phyloP scores from a whole-genome alignment of 2,888 invertebrate genomes.

The Caenorhabditis imperialis region DNA sequence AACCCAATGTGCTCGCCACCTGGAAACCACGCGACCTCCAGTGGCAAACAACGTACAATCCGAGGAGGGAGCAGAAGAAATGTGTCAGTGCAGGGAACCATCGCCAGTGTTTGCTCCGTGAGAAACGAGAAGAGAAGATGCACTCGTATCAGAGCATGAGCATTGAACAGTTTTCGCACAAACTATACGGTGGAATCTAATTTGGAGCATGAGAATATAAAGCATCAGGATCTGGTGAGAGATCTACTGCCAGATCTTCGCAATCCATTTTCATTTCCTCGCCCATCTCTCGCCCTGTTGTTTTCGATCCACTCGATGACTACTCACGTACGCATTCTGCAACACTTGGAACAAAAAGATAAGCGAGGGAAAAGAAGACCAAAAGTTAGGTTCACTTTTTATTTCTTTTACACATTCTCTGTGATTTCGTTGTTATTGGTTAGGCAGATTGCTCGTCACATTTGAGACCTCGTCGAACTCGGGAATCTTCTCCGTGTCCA shows the following conservation, averaged over 20 bases:
- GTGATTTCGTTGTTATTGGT: constrained; percentile 11
- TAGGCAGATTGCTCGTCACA: constrained; percentile 20
- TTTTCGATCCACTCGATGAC: too few relatives aligned
- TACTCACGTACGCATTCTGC: constrained; percentile 26
- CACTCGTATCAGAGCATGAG: constrained; percentile 16
- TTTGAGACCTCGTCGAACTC: constrained; percentile 34
- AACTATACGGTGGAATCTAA: constrained; percentile 11
- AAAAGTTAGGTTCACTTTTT: constrained; percentile 26
- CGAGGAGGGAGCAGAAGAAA: constrained; percentile 5
- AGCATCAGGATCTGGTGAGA: too few relatives aligned
- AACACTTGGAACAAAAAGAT: constrained; percentile 23
- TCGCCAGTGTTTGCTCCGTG: constrained; percentile 31
- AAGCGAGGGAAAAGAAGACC: constrained; percentile 12
- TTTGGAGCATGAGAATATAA: too few relatives aligned
- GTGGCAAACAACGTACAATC: constrained; percentile 17
- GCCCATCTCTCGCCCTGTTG: too few relatives aligned
- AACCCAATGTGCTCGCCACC: constrained; percentile 46
- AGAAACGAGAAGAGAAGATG: constrained; percentile 18
- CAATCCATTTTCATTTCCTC: too few relatives aligned
- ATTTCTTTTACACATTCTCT: neutral
- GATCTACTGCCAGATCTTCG: too few relatives aligned
- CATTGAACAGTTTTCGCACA: constrained; percentile 36
- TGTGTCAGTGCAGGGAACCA: neutral
- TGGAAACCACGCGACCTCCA: constrained; percentile 39
- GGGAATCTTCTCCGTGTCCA: constrained; percentile 35